These are phyloP conservation scores for Idris sp. DNA, from an alignment of 1,140 invertebrate genomes.

Conservation along the genomic window DNA sequence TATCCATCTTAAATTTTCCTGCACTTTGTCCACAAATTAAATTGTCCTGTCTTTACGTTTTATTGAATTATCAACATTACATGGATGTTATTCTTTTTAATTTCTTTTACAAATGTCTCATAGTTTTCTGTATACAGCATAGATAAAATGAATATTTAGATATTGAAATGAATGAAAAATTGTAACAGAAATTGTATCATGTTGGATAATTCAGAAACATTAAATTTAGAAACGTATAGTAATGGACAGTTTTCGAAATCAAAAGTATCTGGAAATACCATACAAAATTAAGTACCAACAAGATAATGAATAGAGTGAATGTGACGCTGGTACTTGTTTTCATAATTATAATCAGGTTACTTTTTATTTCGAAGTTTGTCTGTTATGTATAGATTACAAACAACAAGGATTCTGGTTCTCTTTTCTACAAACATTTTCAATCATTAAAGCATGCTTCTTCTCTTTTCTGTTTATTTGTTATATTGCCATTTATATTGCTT, in stretches of 20 bases:
- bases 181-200: slow-evolving; percentile 2
- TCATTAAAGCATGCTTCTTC: slow-evolving; percentile 54
- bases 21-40: slow-evolving; percentile 36
- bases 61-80: slow-evolving; percentile 22
- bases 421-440: slow-evolving; percentile 34
- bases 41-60: slow-evolving; percentile 18
- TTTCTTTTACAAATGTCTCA: slow-evolving; percentile 4
- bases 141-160: neutral
- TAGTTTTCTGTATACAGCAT: neutral
- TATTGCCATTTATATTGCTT: slow-evolving; percentile 35
- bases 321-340: slow-evolving; percentile 14
- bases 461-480: slow-evolving; percentile 40
- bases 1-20: slow-evolving; percentile 46
- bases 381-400: slow-evolving; percentile 32
- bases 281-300: slow-evolving; percentile 10
- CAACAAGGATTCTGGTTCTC: slow-evolving; percentile 31
- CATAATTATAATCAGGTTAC: slow-evolving; percentile 47
- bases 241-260: slow-evolving; percentile 43
- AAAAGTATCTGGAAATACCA: slow-evolving; percentile 51
- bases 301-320: neutral
- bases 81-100: neutral
- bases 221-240: slow-evolving; percentile 43
- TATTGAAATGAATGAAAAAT: slow-evolving; percentile 16
- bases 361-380: slow-evolving; percentile 53
- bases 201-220: slow-evolving; percentile 26